Evolutionary conservation across 2,113 vertebrate genomes (phyloP), one percentile per base, ranked within the genome.

Genomic region (Fregata magnificens): DNA sequence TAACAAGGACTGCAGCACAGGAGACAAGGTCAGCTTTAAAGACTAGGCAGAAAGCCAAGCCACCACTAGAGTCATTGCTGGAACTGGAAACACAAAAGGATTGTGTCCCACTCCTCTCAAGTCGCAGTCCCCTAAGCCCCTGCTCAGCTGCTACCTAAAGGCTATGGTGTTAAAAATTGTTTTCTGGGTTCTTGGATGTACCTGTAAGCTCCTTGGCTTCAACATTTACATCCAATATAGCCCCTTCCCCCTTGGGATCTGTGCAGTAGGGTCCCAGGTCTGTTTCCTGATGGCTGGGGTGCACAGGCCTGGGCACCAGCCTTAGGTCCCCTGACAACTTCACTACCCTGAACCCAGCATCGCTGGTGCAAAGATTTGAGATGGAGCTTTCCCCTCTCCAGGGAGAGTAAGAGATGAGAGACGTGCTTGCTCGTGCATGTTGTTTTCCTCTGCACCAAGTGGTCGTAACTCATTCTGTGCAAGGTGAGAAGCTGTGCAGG

Each of bases 351-450:
- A 88, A 76, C 16, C 6, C 25, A 70, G 38, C 16, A 31, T n/a
- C 2, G 1, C 47, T 50, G 40, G 24, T 1, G 0, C 53, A 62
- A 72, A 87, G 53, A 28, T 22, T 47, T 52, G 42, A 25, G 53
- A 69, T 31, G 42, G 36, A 69, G 36, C 29, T 80, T 58, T 28
- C 49, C 13, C 5, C 15, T 74, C 18, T 63, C 17, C 34, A 74
- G 36, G 42, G 16, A 47, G 25, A 56, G 13, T 42, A 56, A 59
- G 28, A 67, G 24, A 26, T 28, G 42, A 76, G 31, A 69, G 25
- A 74, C 0, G 1, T 0, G 0, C 31, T 84, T 53, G 31, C 38
- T 71, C 2, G 0, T 12, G 22, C 14, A 10, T 34, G 31, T 36
- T 63, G 5, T 81, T 88, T 86, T 55, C n/a, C 63, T 89, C 28